A percentile compares a stretch with the other conserved stretches of the same genome.
Evolutionary conservation across 2,113 vertebrate species (phyloP).

Genomic region (Forbesichthys papilliferus): DNA sequence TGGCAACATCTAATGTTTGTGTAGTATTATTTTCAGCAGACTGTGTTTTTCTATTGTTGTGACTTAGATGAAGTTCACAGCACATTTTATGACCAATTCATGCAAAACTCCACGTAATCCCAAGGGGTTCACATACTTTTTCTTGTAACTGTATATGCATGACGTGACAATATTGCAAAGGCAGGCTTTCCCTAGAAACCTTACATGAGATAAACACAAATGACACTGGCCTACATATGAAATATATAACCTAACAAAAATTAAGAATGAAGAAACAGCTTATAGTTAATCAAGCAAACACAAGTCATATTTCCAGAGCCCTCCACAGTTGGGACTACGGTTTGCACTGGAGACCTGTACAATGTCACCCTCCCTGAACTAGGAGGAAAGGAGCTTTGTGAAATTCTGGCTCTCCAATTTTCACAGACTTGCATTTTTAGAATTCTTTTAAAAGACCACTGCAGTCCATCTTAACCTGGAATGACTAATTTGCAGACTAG

Average conservation of each 20-base stretch:
- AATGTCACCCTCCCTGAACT: constrained; percentile 30
- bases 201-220: neutral
- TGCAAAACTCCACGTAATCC: too few relatives aligned
- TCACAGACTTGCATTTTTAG: constrained; percentile 49
- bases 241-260: neutral
- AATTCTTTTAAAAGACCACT: constrained; percentile 55
- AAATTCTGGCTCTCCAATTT: constrained; percentile 27
- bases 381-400: constrained; percentile 20
- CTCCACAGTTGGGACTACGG: neutral
- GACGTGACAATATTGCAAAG: constrained; percentile 35
- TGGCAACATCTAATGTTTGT: too few relatives aligned
- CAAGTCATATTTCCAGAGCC: neutral
- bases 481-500: constrained; percentile 19
- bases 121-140: too few relatives aligned
- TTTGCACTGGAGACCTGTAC: constrained; percentile 7
- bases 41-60: too few relatives aligned
- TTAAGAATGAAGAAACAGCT: neutral
- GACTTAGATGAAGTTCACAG: too few relatives aligned
- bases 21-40: too few relatives aligned
- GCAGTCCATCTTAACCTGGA: constrained; percentile 16
- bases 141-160: constrained; percentile 2
- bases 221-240: neutral
- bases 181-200: constrained; percentile 1
- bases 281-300: neutral
- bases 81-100: too few relatives aligned